Evolutionary conservation across 2,888 invertebrate species (phyloP).

Genomic region (Rhagonycha lutea): DNA sequence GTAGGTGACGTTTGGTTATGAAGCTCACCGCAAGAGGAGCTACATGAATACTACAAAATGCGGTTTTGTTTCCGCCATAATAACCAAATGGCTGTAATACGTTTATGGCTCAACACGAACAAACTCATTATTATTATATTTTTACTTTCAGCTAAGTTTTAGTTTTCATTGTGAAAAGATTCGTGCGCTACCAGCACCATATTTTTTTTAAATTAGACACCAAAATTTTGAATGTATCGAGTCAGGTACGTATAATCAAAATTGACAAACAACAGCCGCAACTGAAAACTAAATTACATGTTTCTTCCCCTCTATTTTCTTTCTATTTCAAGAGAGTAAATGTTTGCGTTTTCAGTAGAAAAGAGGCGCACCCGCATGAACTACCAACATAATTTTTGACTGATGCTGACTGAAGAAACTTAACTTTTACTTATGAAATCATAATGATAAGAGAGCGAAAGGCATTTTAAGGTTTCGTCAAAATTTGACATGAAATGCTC

Average conservation of each 20-base stretch:
- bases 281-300: conserved; percentile 42
- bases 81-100: conserved; percentile 22
- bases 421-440: conserved; percentile 43
- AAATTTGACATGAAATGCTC: conserved; percentile 27
- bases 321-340: conserved; percentile 50
- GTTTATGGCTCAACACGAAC: conserved; percentile 20
- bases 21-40: conserved; percentile 33
- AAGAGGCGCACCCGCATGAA: conserved; percentile 32
- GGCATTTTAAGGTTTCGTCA: conserved; percentile 18
- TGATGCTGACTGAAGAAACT: conserved; percentile 40
- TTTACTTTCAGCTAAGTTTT: background rate
- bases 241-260: conserved; percentile 4
- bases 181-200: background rate
- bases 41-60: conserved; percentile 37
- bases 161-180: background rate
- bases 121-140: conserved; percentile 19
- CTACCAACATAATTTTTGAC: conserved; percentile 46
- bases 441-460: conserved; percentile 32
- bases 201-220: background rate
- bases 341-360: conserved; percentile 42
- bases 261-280: conserved; percentile 40
- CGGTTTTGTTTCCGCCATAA: conserved; percentile 28
- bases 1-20: conserved; percentile 39
- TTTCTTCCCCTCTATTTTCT: conserved; percentile 49
- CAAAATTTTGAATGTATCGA: background rate